A percentile compares a stretch with the other conserved stretches of the same genome.
These are phyloP conservation scores for Hymenochirus boettgeri DNA, from an alignment of 2,113 vertebrate genomes.

Conservation along the genomic window DNA sequence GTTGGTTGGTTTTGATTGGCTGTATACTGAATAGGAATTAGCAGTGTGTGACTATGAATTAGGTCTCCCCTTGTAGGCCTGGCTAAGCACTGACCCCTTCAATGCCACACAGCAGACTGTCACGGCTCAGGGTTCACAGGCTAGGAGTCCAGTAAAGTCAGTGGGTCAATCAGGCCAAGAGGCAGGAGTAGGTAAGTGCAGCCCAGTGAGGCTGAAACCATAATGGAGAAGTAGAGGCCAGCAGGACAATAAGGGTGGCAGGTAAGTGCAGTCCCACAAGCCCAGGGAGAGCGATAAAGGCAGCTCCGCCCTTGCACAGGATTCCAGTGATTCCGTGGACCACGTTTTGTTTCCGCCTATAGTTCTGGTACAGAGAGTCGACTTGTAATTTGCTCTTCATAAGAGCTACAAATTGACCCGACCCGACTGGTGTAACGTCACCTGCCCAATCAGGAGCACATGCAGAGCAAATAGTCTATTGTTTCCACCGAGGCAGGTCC, in stretches of 20 bases:
- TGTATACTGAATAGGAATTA: neutral
- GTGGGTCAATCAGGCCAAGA: neutral
- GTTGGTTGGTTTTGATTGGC: neutral
- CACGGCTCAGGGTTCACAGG: neutral
- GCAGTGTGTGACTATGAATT: no score
- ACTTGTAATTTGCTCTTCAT: neutral
- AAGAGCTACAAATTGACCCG: neutral
- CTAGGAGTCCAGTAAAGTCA: no score
- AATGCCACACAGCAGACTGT: neutral
- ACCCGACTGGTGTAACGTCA: neutral
- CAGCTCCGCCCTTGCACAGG: neutral
- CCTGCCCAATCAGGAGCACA: conserved; percentile 1
- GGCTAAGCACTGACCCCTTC: neutral
- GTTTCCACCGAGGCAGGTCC: neutral
- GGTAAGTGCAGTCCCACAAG: neutral
- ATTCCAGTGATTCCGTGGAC: neutral
- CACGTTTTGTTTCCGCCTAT: neutral
- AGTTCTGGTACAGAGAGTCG: neutral
- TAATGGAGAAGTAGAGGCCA: neutral
- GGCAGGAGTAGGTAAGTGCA: neutral
- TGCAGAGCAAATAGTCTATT: neutral
- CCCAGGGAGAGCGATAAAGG: neutral
- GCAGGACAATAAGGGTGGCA: neutral
- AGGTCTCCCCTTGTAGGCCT: no score
- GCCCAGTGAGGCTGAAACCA: neutral